Evolutionary conservation across 2,113 vertebrate species (phyloP).

Genomic region (Protobothrops mucrosquamatus): DNA sequence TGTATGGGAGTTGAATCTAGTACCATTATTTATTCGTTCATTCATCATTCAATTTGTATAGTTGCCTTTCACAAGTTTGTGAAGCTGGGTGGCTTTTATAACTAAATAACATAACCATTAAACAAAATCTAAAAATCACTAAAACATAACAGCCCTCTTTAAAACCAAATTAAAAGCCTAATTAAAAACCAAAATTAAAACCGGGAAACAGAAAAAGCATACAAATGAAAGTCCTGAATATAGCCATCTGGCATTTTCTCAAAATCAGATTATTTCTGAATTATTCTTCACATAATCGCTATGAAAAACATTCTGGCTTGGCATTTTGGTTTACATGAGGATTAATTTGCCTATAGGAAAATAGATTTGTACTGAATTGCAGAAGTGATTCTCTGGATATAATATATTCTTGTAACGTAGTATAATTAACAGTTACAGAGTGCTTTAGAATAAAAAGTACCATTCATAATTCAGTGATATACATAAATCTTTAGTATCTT

Average conservation of each 20-base stretch:
- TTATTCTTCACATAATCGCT: neutral
- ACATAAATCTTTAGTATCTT: no score
- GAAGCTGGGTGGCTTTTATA: neutral
- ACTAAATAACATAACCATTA: neutral
- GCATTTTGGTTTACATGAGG: conserved; percentile 8
- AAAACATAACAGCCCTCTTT: neutral
- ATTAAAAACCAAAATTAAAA: neutral
- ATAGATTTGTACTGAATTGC: conserved; percentile 16
- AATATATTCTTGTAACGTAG: conserved; percentile 24
- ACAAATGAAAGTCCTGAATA: neutral
- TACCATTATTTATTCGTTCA: neutral
- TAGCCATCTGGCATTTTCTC: neutral
- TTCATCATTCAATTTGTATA: neutral
- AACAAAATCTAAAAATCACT: neutral
- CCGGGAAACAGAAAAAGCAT: neutral
- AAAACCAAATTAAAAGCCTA: neutral
- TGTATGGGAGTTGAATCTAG: neutral
- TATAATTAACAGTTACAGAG: neutral
- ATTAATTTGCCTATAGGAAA: conserved; percentile 37
- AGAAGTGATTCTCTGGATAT: conserved; percentile 24
- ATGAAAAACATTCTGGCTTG: conserved; percentile 27
- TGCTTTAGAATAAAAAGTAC: neutral
- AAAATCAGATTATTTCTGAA: neutral
- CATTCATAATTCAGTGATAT: no score
- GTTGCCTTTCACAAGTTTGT: neutral